Evolutionary conservation across 2,797 vertebrate genomes (phyloP), one percentile per base, ranked within the genome.

Genomic region (Anas flavirostris): DNA sequence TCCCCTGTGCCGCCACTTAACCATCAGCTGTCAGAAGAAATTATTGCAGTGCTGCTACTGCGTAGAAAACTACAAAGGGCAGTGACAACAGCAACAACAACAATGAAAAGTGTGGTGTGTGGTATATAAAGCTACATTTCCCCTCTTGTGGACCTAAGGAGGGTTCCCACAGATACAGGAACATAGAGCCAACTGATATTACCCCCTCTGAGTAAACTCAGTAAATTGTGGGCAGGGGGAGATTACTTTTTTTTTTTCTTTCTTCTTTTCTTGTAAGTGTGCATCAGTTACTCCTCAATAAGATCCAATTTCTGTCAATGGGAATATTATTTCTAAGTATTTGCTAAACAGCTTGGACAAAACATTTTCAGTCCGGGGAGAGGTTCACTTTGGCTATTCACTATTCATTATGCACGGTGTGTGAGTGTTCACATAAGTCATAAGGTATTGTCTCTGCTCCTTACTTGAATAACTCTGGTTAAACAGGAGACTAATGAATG

Each of bases 11-110:
- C 98, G 98, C 97, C 98, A 98, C 91, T 98, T 98, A 97, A 67
- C 97, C 97, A 77, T 98, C 98, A 95, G 97, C 98, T 96, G 97
- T 98, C 97, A 98, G 98, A 8, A 97, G 98, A 97, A 97, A 98
- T 95, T 98, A 98, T 98, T 99, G 99, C 98, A 98, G 98, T 97
- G 95, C 98, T 97, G 98, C 97, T 95, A 97, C 98, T 97, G 98
- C 95, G 97, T 97, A 98, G 96, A 98, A 98, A 98, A 98, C 98
- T 95, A 98, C 97, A 92, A 97, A 98, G 97, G 98, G 97, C 64
- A 41, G 8, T 56, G 95, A 91, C 58, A 98, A 94, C 91, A 90
- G 95, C 96, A 95, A 91, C 96, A 92, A 96, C 29, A 56, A 19
- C 18, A n/a, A 22, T 22, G 29, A 90, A 78, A 46, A 22, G 4